Base-by-base conservation (phyloP, 1,140 invertebrate genomes). In the Pachypsylla venusta region DNA sequence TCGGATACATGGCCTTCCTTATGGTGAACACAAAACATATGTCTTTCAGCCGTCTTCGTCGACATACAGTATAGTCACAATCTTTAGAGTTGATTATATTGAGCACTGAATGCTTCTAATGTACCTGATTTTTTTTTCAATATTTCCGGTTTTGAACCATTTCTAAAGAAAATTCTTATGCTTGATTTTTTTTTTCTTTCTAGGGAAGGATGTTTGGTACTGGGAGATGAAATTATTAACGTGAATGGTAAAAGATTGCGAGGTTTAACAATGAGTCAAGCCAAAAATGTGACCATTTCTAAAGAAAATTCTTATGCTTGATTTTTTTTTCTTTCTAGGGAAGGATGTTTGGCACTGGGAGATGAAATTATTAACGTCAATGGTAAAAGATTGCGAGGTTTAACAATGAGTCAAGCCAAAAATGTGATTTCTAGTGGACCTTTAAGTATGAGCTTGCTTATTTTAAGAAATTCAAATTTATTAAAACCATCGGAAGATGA, bases 301-400 rank as follows among this genome's bases (percentile, higher is more conserved):
- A n/a, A n/a, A n/a, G n/a, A n/a, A n/a, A n/a, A n/a, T n/a, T n/a
- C n/a, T n/a, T n/a, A n/a, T n/a, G n/a, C n/a, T n/a, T n/a, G n/a
- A n/a, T n/a, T n/a, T n/a, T n/a, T n/a, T n/a, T 20, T 25, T 48
- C 40, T 54, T 61, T 74, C 59, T 74, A 87, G 84, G 64, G 87
- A 89, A 68, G 86, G 85, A 0, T 78, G 81, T 4, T 68, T 92
- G 55, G 77, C 77, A 58, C 77, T 85, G 57, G 86, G 85, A 1
- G 89, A 92, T 70, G 86, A 91, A 73, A 79, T 92, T 19, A 71
- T 91, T 5, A 88, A 87, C 64, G 85, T 91, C 0, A 90, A 91
- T 69, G 87, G 87, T 0, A 76, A 79, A 62, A 74, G 81, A 64
- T 70, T 91, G 57, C 76, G 84, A 25, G 85, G 85, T 14, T 70